Conservation (phyloP, 2,888 invertebrate genomes). For the Agrenia bidenticulata region DNA sequence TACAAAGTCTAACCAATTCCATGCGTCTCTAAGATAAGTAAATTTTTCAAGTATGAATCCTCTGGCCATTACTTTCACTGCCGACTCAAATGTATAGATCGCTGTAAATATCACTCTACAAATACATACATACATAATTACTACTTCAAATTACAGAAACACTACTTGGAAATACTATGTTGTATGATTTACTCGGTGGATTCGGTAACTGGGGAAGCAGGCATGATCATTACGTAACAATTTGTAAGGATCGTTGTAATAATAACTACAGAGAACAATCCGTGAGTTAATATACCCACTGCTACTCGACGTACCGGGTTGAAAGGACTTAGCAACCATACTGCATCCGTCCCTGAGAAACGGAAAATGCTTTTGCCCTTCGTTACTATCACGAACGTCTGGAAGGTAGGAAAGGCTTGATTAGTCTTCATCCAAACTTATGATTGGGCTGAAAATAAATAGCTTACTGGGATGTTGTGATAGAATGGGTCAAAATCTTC, state of each 20-base stretch:
- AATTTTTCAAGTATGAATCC: constrained; percentile 99
- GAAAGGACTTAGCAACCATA: constrained; percentile 94
- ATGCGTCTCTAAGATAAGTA: constrained; percentile 99
- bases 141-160: neutral
- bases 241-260: constrained; percentile 98
- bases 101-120: constrained; percentile 99
- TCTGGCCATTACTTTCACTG: constrained; percentile 98
- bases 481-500: constrained; percentile 27
- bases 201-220: constrained; percentile 88
- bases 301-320: constrained; percentile 83
- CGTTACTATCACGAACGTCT: constrained; percentile 98
- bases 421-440: neutral
- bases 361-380: constrained; percentile 98
- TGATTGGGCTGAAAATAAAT: too few relatives aligned
- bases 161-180: neutral
- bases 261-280: constrained; percentile 95
- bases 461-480: constrained; percentile 19
- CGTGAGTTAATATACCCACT: constrained; percentile 97
- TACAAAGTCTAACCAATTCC: constrained; percentile 98
- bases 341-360: constrained; percentile 93
- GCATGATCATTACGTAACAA: constrained; percentile 99
- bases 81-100: constrained; percentile 99
- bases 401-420: constrained; percentile 53
- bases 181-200: constrained; percentile 81
- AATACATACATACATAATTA: constrained; percentile 54